Evolutionary conservation across 2,888 invertebrate genomes (phyloP), one percentile per base, ranked within the genome.

Genomic region (Cordylochernes scorpioides): DNA sequence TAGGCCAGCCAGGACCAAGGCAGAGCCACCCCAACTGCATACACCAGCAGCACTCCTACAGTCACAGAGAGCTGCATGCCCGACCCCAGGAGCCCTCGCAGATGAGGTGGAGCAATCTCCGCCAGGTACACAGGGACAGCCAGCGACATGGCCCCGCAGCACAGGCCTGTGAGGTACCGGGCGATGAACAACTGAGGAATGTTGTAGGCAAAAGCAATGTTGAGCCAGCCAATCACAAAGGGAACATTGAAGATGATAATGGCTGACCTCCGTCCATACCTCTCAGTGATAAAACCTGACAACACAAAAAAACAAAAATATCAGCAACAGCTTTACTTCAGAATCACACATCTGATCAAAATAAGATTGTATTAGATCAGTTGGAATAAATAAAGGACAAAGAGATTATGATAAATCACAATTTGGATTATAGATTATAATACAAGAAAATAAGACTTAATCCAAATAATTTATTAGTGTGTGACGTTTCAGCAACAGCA

Each of bases 201-300:
- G 17, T 15, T 15, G 13, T 36, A 14, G 9, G 41, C 39, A 24
- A 33, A 38, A 7, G 38, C 33, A 14, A 54, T 47, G 12, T 42
- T 34, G 3, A 45, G 13, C 46, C 50, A 53, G 3, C 54, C 54
- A 7, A 45, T 9, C 2, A 49, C 17, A 33, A 49, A 53, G 0
- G 53, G 51, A 5, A 51, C 8, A 2, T 46, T 41, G 10, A 21
- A 24, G 12, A 26, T 18, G 14, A 34, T 21, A 26, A 36, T 22
- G 2, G 30, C 31, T 13, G 32, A 30, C 30, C 32, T 33, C 22
- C 36, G 30, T 2, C 36, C 36, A 10, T 27, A 30, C 27, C 16
- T 28, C 15, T 36, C 33, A 18, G 36, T 27, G 3, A 36, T 13
- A 17, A 29, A 33, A 8, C 36, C 36, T 36, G 9, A 7, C 29